These are phyloP conservation scores for Chelon auratus DNA, from an alignment of 2,797 vertebrate genomes.

Conservation along the genomic window DNA sequence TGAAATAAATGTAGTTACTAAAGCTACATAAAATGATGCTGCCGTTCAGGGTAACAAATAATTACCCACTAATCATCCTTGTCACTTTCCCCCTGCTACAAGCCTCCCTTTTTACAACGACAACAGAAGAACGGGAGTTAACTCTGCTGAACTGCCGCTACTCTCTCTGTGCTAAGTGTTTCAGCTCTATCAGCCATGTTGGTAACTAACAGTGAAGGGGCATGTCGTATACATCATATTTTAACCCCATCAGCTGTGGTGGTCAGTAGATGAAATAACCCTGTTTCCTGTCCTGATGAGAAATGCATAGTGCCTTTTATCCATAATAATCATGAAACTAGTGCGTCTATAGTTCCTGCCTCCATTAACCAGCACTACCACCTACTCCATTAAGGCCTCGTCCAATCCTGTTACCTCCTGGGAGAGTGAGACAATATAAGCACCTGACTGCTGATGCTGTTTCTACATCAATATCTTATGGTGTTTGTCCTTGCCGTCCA, in stretches of 20 bases:
- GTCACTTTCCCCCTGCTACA: neutral
- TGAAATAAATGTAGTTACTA: neutral
- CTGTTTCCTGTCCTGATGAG: slow-evolving; percentile 34
- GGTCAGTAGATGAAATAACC: slow-evolving; percentile 8
- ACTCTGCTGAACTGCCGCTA: slow-evolving; percentile 23
- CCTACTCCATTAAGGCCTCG: slow-evolving; percentile 66
- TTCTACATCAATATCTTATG: slow-evolving; percentile 37
- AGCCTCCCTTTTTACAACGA: slow-evolving; percentile 3
- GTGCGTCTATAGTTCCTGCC: slow-evolving; percentile 38
- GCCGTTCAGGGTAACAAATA: slow-evolving; percentile 15
- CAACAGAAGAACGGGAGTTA: slow-evolving; percentile 30
- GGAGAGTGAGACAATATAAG: slow-evolving; percentile 13
- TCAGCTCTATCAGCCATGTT: slow-evolving; percentile 30
- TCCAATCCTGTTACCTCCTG: slow-evolving; percentile 47
- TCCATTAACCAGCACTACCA: slow-evolving; percentile 65
- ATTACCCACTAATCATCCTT: neutral
- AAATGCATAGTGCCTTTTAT: slow-evolving; percentile 50
- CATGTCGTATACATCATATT: slow-evolving; percentile 49
- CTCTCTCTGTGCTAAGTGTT: slow-evolving; percentile 18
- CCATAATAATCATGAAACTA: slow-evolving; percentile 47
- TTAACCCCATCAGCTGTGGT: slow-evolving; percentile 32
- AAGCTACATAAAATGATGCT: neutral
- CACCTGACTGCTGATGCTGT: slow-evolving; percentile 59
- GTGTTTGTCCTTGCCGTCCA: slow-evolving; percentile 22
- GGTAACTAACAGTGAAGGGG: slow-evolving; percentile 28